Conservation (phyloP, 2,113 vertebrate species). For the Hypanus sabinus region DNA sequence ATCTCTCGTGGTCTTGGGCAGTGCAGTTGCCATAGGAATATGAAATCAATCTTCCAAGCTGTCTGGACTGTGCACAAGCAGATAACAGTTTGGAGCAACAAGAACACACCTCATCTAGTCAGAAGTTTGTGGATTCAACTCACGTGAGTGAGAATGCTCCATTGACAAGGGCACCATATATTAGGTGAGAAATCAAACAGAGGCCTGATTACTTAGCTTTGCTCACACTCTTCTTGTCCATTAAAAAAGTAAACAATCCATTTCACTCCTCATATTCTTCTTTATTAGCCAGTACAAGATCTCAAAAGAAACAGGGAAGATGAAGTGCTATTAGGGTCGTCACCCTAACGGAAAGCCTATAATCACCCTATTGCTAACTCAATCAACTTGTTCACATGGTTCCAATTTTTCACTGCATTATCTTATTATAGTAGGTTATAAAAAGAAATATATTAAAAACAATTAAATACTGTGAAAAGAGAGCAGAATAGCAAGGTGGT, state of each 20-base stretch:
- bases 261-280: neutral
- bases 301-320: neutral
- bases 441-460: too few species aligned
- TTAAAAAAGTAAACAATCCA: neutral
- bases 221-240: neutral
- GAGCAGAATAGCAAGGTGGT: too few species aligned
- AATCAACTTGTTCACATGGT: neutral
- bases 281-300: neutral
- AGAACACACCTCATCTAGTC: neutral
- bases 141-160: neutral
- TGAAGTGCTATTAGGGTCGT: neutral
- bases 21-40: too few species aligned
- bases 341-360: neutral
- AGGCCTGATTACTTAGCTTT: neutral
- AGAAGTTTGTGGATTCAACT: neutral
- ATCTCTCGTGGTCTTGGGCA: too few species aligned
- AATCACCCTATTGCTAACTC: neutral
- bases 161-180: neutral
- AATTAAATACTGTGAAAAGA: too few species aligned
- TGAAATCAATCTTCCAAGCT: neutral
- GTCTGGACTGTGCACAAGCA: neutral
- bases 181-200: neutral
- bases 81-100: neutral
- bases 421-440: too few species aligned
- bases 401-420: neutral